Evolutionary conservation across 1,140 invertebrate species (phyloP).

Genomic region (Rhopalosiphum padi): DNA sequence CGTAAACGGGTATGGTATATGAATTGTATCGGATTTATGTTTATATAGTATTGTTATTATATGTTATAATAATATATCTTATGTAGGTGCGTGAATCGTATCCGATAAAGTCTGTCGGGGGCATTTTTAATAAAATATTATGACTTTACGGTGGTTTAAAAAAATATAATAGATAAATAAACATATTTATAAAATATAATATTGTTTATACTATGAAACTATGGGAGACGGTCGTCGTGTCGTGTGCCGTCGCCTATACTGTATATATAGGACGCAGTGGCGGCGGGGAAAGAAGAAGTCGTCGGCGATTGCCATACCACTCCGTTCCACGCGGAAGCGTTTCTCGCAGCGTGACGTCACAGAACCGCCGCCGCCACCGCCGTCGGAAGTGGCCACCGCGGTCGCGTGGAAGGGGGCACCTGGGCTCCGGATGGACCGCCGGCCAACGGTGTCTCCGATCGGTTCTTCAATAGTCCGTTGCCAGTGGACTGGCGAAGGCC

Average conservation of each 20-base stretch:
- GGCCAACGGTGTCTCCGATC: constrained; percentile 46
- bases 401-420: constrained; percentile 48
- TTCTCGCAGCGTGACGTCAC: constrained; percentile 51
- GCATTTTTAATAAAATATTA: not conserved
- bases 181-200: not conserved
- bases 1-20: not conserved
- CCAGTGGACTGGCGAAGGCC: constrained; percentile 55
- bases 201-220: not conserved
- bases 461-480: constrained; percentile 56
- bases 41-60: not conserved
- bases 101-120: not conserved
- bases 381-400: constrained; percentile 29
- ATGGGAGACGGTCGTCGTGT: not conserved
- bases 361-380: not conserved
- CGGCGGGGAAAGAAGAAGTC: not conserved
- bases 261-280: not conserved
- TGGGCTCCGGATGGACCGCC: constrained; percentile 43
- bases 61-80: too few relatives aligned
- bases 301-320: not conserved
- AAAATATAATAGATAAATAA: not conserved
- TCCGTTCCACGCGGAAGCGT: constrained; percentile 53
- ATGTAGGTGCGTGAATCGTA: not conserved
- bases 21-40: not conserved
- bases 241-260: not conserved
- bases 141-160: not conserved